Percentiles rank a stretch among this genome's conserved stretches.
Evolutionary conservation across 1,140 invertebrate species (phyloP).

Genomic region (Meloidogyne chitwoodi): DNA sequence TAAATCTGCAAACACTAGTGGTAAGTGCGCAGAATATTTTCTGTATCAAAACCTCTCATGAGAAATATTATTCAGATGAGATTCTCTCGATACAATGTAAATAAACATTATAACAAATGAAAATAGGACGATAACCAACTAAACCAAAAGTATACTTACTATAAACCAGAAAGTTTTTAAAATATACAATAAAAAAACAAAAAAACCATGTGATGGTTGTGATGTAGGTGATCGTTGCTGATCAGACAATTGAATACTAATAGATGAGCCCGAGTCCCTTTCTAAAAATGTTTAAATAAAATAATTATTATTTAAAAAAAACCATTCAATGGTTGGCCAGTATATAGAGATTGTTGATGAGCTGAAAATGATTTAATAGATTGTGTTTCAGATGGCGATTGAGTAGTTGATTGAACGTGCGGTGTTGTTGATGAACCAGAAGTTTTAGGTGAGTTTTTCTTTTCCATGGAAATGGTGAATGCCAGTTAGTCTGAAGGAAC

Average conservation of each 20-base stretch:
- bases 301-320: not conserved
- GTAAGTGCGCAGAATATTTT: too few relatives aligned
- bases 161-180: too few relatives aligned
- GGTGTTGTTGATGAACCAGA: not conserved
- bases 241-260: not conserved
- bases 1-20: too few relatives aligned
- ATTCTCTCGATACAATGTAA: too few relatives aligned
- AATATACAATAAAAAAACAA: too few relatives aligned
- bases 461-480: not conserved
- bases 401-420: not conserved
- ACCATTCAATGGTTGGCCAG: not conserved
- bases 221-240: not conserved
- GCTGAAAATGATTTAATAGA: not conserved
- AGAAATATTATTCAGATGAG: too few relatives aligned
- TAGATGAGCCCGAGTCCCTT: not conserved
- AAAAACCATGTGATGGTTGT: not conserved
- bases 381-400: not conserved
- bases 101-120: too few relatives aligned
- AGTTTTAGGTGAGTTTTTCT: not conserved
- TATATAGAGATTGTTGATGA: not conserved
- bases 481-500: not conserved
- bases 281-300: not conserved
- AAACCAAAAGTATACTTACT: too few relatives aligned
- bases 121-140: too few relatives aligned
- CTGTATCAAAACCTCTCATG: too few relatives aligned